These are phyloP conservation scores for Neomonachus schauinslandi DNA, from an alignment of 2,113 vertebrate species.

Conservation along the genomic window DNA sequence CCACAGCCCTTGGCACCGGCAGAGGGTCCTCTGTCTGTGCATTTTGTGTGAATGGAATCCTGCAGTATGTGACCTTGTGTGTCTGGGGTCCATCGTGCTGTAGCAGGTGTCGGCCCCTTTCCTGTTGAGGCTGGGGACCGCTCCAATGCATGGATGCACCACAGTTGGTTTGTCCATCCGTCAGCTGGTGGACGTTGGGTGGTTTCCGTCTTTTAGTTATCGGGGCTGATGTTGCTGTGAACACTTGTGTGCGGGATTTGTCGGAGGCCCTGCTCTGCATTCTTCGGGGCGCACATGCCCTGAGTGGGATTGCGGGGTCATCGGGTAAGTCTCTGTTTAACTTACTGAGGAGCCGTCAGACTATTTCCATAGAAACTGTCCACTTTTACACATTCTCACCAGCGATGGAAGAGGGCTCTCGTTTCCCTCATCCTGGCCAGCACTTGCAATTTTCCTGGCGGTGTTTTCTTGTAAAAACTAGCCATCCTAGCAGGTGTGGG, in stretches of 20 bases:
- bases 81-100: not conserved
- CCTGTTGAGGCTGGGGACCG: not conserved
- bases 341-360: not conserved
- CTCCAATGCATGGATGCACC: not conserved
- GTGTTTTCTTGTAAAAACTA: not conserved
- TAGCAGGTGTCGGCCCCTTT: not conserved
- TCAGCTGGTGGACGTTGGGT: not conserved
- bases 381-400: not conserved
- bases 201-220: not conserved
- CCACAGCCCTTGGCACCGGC: not conserved
- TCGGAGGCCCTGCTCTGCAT: not conserved
- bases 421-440: not conserved
- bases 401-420: not conserved
- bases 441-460: not conserved
- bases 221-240: not conserved
- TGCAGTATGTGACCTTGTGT: fast-evolving
- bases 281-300: not conserved
- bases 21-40: not conserved
- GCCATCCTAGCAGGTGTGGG: not conserved
- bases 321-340: not conserved
- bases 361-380: not conserved
- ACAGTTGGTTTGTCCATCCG: not conserved
- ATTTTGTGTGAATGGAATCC: not conserved
- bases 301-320: not conserved
- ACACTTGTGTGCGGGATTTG: not conserved